Evolutionary conservation across 2,113 vertebrate genomes (phyloP).

Genomic region (Pholis gunnellus): DNA sequence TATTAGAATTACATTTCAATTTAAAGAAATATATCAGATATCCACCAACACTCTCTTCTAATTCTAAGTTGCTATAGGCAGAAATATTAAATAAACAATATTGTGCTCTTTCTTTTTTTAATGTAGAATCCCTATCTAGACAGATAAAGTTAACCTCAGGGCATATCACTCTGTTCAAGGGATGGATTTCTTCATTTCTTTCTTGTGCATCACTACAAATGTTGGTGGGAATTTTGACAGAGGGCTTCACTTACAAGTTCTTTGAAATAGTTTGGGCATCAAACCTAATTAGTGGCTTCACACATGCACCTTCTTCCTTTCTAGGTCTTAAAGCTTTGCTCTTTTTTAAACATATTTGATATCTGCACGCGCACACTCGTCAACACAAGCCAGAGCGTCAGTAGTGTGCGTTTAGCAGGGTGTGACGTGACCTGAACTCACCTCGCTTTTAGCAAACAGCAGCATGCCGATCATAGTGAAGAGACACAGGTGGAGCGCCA

Average conservation of each 20-base stretch:
- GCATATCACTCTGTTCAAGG: neutral
- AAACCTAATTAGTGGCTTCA: neutral
- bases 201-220: neutral
- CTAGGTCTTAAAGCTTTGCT: neutral
- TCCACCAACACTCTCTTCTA: neutral
- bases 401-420: constrained; percentile 1
- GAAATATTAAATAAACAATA: neutral
- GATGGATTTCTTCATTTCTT: neutral
- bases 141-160: neutral
- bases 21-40: neutral
- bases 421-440: constrained; percentile 66
- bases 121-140: neutral
- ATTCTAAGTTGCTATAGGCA: neutral
- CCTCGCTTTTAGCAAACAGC: constrained; percentile 91
- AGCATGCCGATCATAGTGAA: constrained; percentile 97
- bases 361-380: neutral
- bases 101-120: neutral
- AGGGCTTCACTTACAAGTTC: neutral
- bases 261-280: neutral
- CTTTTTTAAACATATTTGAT: neutral
- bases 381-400: neutral
- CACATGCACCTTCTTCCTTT: neutral
- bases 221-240: neutral
- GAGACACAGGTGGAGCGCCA: constrained; percentile 91
- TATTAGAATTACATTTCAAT: too few species aligned